These are phyloP conservation scores for Gymnocheta viridis DNA, from an alignment of 2,888 invertebrate species.

Conservation along the genomic window DNA sequence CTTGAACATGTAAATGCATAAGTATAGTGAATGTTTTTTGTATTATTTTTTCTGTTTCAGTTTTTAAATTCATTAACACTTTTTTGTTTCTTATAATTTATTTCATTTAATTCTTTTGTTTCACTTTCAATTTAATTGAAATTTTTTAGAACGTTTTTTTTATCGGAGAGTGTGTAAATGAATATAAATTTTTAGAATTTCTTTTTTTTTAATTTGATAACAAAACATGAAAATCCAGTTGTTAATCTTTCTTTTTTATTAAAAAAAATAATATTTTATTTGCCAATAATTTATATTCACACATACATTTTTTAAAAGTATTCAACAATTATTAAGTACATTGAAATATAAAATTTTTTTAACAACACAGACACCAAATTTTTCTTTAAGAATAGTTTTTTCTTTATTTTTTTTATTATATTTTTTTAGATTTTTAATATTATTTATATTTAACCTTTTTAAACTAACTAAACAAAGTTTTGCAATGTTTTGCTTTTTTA, in stretches of 20 bases:
- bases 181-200: not conserved
- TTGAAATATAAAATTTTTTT: not conserved
- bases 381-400: not conserved
- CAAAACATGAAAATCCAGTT: conserved; percentile 62
- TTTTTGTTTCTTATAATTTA: conserved; percentile 16
- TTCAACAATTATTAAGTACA: not conserved
- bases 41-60: not conserved
- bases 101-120: conserved; percentile 28
- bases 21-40: not conserved
- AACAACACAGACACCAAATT: not conserved
- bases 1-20: not conserved
- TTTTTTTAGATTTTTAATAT: not conserved
- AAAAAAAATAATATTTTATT: not conserved
- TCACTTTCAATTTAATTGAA: conserved; percentile 17
- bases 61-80: conserved; percentile 45
- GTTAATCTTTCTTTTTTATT: not conserved
- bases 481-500: not conserved
- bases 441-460: no score
- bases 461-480: no score
- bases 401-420: not conserved
- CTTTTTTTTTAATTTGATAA: conserved; percentile 11
- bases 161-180: not conserved
- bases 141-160: conserved; percentile 1
- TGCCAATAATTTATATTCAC: conserved; percentile 6
- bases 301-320: not conserved